These are phyloP conservation scores for Pandemis corylana DNA, from an alignment of 2,888 invertebrate species.

Conservation along the genomic window DNA sequence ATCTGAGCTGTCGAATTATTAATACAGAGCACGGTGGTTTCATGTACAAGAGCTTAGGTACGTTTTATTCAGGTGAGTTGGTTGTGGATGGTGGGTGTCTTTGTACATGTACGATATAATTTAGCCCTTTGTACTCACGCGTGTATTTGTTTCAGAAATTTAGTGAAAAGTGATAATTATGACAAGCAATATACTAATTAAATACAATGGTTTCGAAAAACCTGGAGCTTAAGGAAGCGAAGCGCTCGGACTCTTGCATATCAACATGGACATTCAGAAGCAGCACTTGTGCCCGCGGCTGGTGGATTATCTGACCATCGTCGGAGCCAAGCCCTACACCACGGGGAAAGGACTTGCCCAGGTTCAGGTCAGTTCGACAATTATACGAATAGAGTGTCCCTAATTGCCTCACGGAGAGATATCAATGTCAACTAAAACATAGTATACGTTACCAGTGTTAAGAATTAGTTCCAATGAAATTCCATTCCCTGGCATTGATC, in stretches of 20 bases:
- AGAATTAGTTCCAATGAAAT: too few relatives aligned
- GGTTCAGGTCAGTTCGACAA: conserved; percentile 87
- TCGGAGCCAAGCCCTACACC: conserved; percentile 93
- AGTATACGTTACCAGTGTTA: too few relatives aligned
- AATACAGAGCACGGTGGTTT: not conserved
- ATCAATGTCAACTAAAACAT: too few relatives aligned
- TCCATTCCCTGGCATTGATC: too few relatives aligned
- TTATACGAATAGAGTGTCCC: not conserved
- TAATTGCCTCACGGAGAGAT: too few relatives aligned
- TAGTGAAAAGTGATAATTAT: conserved; percentile 75
- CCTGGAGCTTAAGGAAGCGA: conserved; percentile 53
- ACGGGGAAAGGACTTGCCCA: conserved; percentile 88
- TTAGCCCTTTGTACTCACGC: too few relatives aligned
- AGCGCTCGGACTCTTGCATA: conserved; percentile 52
- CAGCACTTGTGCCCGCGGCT: conserved; percentile 93
- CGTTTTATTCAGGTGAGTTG: not conserved
- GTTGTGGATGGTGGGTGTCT: not conserved
- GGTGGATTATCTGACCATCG: conserved; percentile 98
- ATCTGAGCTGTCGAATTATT: not conserved
- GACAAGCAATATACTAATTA: conserved; percentile 79
- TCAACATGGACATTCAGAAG: conserved; percentile 86
- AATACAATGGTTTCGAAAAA: conserved; percentile 70
- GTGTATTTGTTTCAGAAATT: conserved; percentile 46
- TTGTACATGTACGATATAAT: not conserved
- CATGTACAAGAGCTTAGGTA: not conserved